phyloP scores from a whole-genome alignment of 2,888 invertebrate species.

The Siphlonurus alternatus region DNA sequence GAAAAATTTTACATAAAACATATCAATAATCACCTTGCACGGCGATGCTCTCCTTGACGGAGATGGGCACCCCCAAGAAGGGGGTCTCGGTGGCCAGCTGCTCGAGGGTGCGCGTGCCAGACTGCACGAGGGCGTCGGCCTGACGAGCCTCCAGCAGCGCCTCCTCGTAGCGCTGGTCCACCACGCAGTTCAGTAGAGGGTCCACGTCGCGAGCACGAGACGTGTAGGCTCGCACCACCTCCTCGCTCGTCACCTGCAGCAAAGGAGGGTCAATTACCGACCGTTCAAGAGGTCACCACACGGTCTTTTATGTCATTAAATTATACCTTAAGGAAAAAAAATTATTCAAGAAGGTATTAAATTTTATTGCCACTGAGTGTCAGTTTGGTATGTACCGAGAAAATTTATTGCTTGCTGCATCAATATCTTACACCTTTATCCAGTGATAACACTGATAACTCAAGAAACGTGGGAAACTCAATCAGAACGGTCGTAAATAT shows the following conservation, averaged over 20 bases:
- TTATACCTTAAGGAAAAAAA: no score
- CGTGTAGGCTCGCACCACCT: conserved; percentile 54
- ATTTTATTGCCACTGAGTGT: no score
- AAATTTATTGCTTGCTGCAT: no score
- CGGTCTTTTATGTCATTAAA: no score
- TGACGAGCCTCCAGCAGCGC: conserved; percentile 58
- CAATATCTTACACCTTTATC: no score
- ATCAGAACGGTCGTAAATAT: no score
- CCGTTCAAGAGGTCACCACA: neutral
- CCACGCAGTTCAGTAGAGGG: conserved; percentile 59
- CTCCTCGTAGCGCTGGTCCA: conserved; percentile 56
- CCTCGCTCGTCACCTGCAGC: conserved; percentile 47
- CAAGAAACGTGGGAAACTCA: no score
- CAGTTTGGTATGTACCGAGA: no score
- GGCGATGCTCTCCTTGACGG: conserved; percentile 66
- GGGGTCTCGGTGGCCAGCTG: conserved; percentile 51
- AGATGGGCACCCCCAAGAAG: conserved; percentile 66
- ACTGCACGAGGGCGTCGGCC: conserved; percentile 48
- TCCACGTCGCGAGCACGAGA: conserved; percentile 61
- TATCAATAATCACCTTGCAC: conserved; percentile 45
- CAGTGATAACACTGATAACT: no score
- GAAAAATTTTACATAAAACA: no score
- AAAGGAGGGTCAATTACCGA: neutral
- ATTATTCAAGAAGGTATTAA: no score
- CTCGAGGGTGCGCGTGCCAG: conserved; percentile 35